Evolutionary conservation across 2,888 invertebrate species (phyloP), one percentile per base, ranked within the genome.

Genomic region (Cerastoderma edule): DNA sequence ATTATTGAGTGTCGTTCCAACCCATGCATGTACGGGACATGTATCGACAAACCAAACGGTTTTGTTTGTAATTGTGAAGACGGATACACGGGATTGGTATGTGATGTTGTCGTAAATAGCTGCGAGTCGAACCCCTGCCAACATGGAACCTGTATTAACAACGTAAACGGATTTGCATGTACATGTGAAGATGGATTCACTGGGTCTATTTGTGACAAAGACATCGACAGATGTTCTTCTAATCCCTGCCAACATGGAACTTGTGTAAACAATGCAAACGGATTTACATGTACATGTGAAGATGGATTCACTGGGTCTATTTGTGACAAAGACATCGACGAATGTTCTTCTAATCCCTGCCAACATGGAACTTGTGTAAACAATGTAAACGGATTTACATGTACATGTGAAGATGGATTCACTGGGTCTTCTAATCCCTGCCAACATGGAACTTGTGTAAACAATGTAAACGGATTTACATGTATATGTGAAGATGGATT

Each of bases 401-500:
- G 56, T 56, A 28, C 10, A 24, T 60, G 60, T 60, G 1, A n/a
- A 1, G 60, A 60, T 22, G 60, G 60, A 1, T 60, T 27, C 13
- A 39, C 33, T 3, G 88, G 88, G 0, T 8, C 6, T 0, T n/a
- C n/a, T n/a, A n/a, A n/a, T n/a, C n/a, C n/a, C n/a, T 48, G 33
- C 33, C 30, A 33, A 50, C 48, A 66, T 10, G 48, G 33, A 22
- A 48, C 48, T 24, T 66, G 66, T 48, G 48, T 19, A 27, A 27
- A 50, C 28, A 24, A 16, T 16, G 13, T 33, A 13, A 53, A n/a
- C 19, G n/a, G 32, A 10, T 66, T 33, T n/a, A 50, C 2, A 8
- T 66, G 66, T 50, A 16, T 33, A n/a, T 66, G 66, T 33, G 10
- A 8, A 32, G 27, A 28, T 19, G 66, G 66, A 16, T 66, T 48